Evolutionary conservation across 2,888 invertebrate species (phyloP).

Genomic region (Drosophila longiperda): DNA sequence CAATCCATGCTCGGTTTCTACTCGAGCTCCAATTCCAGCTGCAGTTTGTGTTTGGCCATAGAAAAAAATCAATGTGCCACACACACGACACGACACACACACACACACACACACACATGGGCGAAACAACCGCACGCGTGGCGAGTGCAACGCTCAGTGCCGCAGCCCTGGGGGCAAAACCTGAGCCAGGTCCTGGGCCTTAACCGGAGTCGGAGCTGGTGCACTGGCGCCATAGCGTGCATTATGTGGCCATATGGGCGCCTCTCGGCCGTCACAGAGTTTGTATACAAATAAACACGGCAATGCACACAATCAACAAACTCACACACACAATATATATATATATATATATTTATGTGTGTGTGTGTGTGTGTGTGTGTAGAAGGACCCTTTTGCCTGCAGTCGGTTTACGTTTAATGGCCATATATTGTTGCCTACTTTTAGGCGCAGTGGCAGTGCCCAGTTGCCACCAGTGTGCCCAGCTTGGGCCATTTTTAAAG

Average conservation of each 20-base stretch:
- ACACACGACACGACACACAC: too few relatives aligned
- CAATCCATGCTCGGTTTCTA: conserved; percentile 13
- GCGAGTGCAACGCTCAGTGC: conserved; percentile 39
- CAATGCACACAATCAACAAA: conserved; percentile 57
- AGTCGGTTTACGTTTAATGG: conserved; percentile 79
- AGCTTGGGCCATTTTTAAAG: conserved; percentile 63
- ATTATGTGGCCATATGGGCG: conserved; percentile 70
- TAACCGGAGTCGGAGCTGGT: background rate
- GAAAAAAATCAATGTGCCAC: conserved; percentile 72
- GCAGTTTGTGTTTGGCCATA: conserved; percentile 27
- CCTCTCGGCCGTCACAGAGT: conserved; percentile 53
- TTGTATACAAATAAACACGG: conserved; percentile 78
- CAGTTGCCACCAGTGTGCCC: conserved; percentile 13
- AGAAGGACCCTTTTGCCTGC: conserved; percentile 49
- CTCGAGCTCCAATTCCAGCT: conserved; percentile 17
- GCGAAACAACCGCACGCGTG: conserved; percentile 45
- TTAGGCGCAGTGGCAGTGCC: conserved; percentile 64
- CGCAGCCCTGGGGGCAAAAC: conserved; percentile 29
- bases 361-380: background rate
- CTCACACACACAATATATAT: background rate
- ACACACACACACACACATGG: conserved; percentile 30
- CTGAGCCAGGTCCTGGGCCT: conserved; percentile 6
- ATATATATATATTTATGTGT: background rate
- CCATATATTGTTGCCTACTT: conserved; percentile 81
- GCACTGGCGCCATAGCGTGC: conserved; percentile 65